Base-by-base conservation (phyloP, 2,888 invertebrate genomes). In the Thereva unica region DNA sequence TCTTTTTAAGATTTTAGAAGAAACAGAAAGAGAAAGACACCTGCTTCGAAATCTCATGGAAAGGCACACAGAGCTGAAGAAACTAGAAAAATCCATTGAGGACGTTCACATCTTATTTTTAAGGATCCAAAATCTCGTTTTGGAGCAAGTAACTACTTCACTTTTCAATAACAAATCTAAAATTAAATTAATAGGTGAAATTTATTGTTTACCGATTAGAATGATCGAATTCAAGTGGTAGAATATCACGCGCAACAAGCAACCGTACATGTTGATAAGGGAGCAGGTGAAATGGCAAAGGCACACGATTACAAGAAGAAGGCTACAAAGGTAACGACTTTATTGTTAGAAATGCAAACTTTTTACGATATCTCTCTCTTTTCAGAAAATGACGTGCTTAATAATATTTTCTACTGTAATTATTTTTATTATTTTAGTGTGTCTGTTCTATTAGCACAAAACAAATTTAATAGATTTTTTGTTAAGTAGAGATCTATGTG, bases 181-280 rank as follows among this genome's bases (percentile, higher is more conserved):
- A n/a, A 37, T 34, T 9, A 5, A 34, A 23, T 23, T 23, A 23
- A 23, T 23, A 23, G 23, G 1, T 23, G 2, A 34, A 23, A 40
- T 40, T 44, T 5, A 38, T 50, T 9, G 37, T 55, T 10, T n/a
- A 47, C 8, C n/a, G 12, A 49, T 56, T 64, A 77, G 75, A 80
- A 78, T 68, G 79, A 80, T 68, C 75, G 77, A 45, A 79, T 81
- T 67, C 79, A 80, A 69, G 73, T 80, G 9, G 80, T 81, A 0
- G 81, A 81, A 72, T 80, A 78, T 68, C 80, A 81, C 72, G 80
- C 80, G 8, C 77, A 80, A 54, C 78, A 78, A 66, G 81, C 81
- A 4, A 74, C 77, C 1, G 70, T 76, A 0, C 75, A 74, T 55
- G 77, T 80, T 5, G 80, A 80, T 67, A 78, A 78, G 63, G 81